phyloP scores from a whole-genome alignment of 2,113 vertebrate species.

The Hippopotamus amphibius region DNA sequence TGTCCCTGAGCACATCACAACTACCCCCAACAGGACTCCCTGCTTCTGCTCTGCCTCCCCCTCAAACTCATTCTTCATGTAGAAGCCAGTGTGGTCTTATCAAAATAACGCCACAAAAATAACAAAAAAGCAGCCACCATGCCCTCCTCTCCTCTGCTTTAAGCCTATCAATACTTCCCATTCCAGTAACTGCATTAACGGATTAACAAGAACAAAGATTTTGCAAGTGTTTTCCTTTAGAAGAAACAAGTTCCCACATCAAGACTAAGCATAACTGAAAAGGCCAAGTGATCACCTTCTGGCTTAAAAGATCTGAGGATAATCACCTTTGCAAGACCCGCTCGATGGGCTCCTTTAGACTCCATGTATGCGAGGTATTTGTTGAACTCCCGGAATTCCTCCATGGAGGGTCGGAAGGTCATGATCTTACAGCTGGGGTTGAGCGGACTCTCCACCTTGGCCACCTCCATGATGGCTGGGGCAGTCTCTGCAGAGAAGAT shows the following conservation, averaged over 20 bases:
- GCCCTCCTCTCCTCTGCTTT: background rate
- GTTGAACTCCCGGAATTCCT: slow-evolving; percentile 96
- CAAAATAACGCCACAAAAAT: slow-evolving; percentile 19
- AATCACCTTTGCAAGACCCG: slow-evolving; percentile 96
- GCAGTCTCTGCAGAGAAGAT: slow-evolving; percentile 60
- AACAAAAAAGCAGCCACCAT: background rate
- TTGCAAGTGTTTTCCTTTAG: background rate
- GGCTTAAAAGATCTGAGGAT: background rate
- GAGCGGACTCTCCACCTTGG: slow-evolving; percentile 87
- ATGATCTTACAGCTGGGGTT: slow-evolving; percentile 98
- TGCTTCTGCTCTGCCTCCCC: background rate
- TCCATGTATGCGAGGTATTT: slow-evolving; percentile 96
- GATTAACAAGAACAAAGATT: background rate
- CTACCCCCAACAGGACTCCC: background rate
- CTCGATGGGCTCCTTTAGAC: slow-evolving; percentile 96
- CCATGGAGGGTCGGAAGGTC: slow-evolving; percentile 96
- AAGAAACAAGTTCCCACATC: slow-evolving; percentile 22
- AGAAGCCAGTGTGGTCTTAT: background rate
- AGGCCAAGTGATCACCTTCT: background rate
- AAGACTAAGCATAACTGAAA: background rate
- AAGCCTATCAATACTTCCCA: background rate
- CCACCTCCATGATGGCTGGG: slow-evolving; percentile 90
- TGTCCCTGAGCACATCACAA: background rate
- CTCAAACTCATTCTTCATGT: background rate
- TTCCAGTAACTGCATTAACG: background rate